Conservation (phyloP, 1,140 invertebrate species). For the Cotesia glomerata region DNA sequence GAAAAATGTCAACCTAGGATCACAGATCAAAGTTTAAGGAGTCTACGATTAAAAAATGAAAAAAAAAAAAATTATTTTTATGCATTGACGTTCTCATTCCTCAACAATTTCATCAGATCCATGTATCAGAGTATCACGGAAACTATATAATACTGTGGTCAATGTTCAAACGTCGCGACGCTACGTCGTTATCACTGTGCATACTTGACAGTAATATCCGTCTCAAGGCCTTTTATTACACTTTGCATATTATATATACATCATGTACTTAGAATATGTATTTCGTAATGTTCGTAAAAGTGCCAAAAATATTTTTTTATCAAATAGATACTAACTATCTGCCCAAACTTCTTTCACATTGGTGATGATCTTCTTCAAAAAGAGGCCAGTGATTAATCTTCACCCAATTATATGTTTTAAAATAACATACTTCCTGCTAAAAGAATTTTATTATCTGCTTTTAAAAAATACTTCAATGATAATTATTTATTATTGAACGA, state of each 20-base stretch:
- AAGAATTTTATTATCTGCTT: too few relatives aligned
- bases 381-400: not conserved
- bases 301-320: not conserved
- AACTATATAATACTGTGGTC: slow-evolving; percentile 1
- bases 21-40: slow-evolving; percentile 7
- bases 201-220: not conserved
- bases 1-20: not conserved
- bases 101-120: not conserved
- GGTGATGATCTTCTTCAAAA: not conserved
- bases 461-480: too few relatives aligned
- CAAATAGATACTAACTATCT: not conserved
- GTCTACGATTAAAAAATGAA: not conserved
- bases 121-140: not conserved
- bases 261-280: not conserved
- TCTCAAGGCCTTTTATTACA: slow-evolving; percentile 2
- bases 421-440: too few relatives aligned
- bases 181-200: not conserved
- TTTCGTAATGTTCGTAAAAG: not conserved
- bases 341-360: not conserved
- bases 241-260: not conserved
- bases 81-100: not conserved
- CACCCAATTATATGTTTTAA: too few relatives aligned
- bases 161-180: slow-evolving; percentile 1
- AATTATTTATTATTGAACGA: too few relatives aligned
- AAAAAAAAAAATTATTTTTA: not conserved